Evolutionary conservation across 1,140 invertebrate species (phyloP).

Genomic region (Oedothorax gibbosus): DNA sequence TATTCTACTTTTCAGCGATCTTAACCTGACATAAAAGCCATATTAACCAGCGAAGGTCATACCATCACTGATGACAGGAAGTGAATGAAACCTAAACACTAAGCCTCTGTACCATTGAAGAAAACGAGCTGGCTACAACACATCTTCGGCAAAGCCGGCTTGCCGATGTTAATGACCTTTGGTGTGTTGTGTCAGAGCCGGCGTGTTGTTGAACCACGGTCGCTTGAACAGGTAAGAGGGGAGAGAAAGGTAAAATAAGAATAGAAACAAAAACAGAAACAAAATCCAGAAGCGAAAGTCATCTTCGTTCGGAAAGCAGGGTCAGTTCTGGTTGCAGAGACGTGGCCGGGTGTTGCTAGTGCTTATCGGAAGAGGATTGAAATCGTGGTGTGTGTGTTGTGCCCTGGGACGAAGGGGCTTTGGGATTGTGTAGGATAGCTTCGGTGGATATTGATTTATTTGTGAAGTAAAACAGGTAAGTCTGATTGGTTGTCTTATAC

Average conservation of each 20-base stretch:
- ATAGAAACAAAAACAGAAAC: conserved; percentile 34
- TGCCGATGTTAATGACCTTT: conserved; percentile 49
- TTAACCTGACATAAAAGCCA: too few relatives aligned
- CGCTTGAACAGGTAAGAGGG: conserved; percentile 24
- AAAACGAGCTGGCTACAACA: too few relatives aligned
- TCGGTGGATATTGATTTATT: too few relatives aligned
- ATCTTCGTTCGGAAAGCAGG: conserved; percentile 35
- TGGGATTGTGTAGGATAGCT: too few relatives aligned
- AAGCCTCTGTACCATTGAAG: too few relatives aligned
- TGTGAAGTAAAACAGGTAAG: not conserved
- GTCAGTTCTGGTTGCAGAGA: conserved; percentile 24
- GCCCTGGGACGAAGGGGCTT: too few relatives aligned
- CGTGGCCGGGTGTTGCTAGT: not conserved
- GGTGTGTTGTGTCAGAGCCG: conserved; percentile 35
- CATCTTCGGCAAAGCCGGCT: not conserved
- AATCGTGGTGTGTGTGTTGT: too few relatives aligned
- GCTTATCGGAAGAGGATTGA: not conserved
- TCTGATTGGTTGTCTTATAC: not conserved
- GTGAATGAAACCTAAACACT: too few relatives aligned
- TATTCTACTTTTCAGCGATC: too few relatives aligned
- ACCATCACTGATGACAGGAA: too few relatives aligned
- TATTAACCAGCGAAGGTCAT: too few relatives aligned
- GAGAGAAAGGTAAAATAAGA: conserved; percentile 3
- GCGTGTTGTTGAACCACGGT: conserved; percentile 37
- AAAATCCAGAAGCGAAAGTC: conserved; percentile 36